Evolutionary conservation across 2,113 vertebrate genomes (phyloP).

Genomic region (Python bivittatus): DNA sequence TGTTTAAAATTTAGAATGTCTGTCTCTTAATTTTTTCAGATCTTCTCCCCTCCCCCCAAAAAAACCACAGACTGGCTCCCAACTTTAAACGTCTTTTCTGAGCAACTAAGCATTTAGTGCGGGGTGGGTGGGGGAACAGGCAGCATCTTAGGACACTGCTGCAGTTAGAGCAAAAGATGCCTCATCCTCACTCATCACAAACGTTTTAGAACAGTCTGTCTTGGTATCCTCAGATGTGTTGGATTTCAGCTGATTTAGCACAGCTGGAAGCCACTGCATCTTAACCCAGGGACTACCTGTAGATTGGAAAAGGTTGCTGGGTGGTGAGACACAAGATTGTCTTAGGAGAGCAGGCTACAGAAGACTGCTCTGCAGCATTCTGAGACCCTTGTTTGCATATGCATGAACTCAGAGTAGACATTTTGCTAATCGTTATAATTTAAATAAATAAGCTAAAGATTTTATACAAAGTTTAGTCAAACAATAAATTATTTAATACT

Average conservation of each 20-base stretch:
- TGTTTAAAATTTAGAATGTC: background rate
- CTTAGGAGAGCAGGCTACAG: background rate
- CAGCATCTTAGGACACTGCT: background rate
- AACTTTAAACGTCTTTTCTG: background rate
- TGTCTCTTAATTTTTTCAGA: background rate
- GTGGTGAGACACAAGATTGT: background rate
- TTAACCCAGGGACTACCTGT: too few relatives aligned
- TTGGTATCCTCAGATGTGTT: background rate
- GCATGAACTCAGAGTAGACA: background rate
- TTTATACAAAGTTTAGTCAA: background rate
- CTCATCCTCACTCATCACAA: background rate
- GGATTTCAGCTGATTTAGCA: background rate
- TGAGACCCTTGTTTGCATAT: background rate
- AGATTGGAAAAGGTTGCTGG: background rate
- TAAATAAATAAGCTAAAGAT: background rate
- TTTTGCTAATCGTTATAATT: background rate
- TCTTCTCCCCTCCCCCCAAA: background rate
- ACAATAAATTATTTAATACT: background rate
- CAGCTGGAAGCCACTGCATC: background rate
- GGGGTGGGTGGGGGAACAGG: background rate
- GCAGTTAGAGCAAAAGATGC: background rate
- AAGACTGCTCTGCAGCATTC: background rate
- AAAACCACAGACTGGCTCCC: background rate
- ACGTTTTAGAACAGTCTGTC: background rate
- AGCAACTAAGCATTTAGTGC: background rate